Evolutionary conservation across 2,113 vertebrate genomes (phyloP).

Genomic region (Chloropsis cyanopogon): DNA sequence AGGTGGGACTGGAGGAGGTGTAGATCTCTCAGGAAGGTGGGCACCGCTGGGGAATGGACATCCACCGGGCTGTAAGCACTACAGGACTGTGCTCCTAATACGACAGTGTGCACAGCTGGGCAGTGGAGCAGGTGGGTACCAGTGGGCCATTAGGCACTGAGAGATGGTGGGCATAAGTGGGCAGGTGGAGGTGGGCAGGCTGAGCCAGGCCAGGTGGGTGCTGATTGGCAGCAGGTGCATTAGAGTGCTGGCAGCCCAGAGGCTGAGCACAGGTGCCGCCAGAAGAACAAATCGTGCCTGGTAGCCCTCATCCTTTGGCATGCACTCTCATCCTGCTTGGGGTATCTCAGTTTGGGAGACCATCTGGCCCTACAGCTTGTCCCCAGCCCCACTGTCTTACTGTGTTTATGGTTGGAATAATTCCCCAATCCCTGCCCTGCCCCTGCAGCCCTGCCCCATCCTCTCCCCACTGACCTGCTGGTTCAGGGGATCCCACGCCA

Average conservation of each 20-base stretch:
- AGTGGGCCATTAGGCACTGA: not conserved
- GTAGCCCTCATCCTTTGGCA: not conserved
- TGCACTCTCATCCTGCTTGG: not conserved
- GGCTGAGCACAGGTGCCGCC: not conserved
- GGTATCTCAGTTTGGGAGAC: not conserved
- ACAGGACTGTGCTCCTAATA: accelerated
- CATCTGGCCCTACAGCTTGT: not conserved
- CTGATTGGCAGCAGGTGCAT: not conserved
- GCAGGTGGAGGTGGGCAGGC: not conserved
- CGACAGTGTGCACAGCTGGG: accelerated
- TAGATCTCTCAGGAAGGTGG: not conserved
- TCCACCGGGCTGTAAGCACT: accelerated
- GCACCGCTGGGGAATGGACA: accelerated
- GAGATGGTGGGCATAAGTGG: not conserved
- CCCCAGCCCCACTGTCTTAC: not conserved
- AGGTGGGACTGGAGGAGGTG: constrained; percentile 57
- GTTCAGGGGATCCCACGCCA: accelerated
- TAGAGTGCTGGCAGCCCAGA: not conserved
- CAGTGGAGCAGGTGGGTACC: not conserved
- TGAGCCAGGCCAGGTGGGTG: not conserved
- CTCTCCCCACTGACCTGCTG: not conserved
- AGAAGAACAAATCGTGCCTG: not conserved
- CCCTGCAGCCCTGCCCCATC: not conserved
- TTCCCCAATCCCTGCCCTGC: accelerated
- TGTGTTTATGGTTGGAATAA: accelerated